phyloP scores from a whole-genome alignment of 92 coral and sea anemone species.

The Bergia puertoricense region DNA sequence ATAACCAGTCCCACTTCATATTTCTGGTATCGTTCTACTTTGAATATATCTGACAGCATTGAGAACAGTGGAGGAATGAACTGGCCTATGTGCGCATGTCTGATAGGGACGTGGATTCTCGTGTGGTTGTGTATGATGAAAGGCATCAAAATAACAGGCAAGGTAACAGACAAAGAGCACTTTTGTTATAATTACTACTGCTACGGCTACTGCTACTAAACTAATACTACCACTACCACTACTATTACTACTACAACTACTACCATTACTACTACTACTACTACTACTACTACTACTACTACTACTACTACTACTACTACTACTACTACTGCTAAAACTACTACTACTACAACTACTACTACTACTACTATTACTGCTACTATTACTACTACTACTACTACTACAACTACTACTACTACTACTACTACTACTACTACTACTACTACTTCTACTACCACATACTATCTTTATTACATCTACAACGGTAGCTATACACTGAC shows the following conservation, averaged over 20 bases:
- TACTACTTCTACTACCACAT: not conserved
- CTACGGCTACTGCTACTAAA: not conserved
- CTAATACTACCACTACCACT: not conserved
- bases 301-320: not conserved
- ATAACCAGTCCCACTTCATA: slow-evolving; percentile 80
- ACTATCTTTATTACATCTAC: not conserved
- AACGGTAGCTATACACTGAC: not conserved
- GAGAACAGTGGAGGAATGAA: slow-evolving; percentile 90
- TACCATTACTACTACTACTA: not conserved
- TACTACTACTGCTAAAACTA: not conserved
- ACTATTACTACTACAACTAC: not conserved
- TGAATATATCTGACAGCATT: slow-evolving; percentile 74
- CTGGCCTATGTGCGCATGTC: slow-evolving; percentile 91
- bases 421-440: not conserved
- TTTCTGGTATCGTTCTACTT: slow-evolving; percentile 96
- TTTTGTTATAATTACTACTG: not conserved
- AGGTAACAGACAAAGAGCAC: slow-evolving; percentile 56
- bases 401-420: not conserved
- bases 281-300: not conserved
- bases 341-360: not conserved
- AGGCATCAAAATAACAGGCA: slow-evolving; percentile 92
- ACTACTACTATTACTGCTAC: not conserved
- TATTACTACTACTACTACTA: not conserved
- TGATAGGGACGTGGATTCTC: slow-evolving; percentile 82
- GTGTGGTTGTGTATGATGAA: slow-evolving; percentile 99